Evolutionary conservation across 2,113 vertebrate genomes (phyloP).

Genomic region (Trinectes maculatus): DNA sequence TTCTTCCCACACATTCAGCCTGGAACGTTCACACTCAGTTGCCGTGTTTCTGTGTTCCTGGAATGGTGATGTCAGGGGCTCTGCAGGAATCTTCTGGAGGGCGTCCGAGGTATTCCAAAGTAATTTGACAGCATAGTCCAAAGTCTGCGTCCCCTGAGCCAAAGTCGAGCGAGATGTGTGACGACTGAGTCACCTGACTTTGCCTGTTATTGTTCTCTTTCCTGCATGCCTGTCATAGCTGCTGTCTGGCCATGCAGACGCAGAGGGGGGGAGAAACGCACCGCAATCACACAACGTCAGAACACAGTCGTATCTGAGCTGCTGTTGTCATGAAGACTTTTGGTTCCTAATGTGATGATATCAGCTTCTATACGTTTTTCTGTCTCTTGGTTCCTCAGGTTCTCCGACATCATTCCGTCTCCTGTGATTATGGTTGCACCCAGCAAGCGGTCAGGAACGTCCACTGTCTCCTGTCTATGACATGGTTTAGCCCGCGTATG

Average conservation of each 20-base stretch:
- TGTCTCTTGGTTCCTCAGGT: conserved; percentile 42
- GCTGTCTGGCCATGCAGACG: conserved; percentile 54
- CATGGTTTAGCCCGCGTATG: conserved; percentile 72
- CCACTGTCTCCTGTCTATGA: conserved; percentile 50
- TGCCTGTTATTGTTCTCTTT: conserved; percentile 62
- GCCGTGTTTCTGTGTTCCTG: conserved; percentile 36
- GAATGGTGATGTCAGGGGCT: conserved; percentile 49
- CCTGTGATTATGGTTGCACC: conserved; percentile 34
- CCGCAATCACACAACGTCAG: not conserved
- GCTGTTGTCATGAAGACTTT: conserved; percentile 17
- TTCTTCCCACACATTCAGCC: not conserved
- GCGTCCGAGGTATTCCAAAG: conserved; percentile 49
- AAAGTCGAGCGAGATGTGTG: conserved; percentile 12
- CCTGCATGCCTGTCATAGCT: conserved; percentile 74
- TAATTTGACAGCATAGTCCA: conserved; percentile 47
- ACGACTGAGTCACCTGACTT: conserved; percentile 51
- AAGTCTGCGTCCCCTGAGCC: conserved; percentile 28
- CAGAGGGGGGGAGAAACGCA: conserved; percentile 13
- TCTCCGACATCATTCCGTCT: conserved; percentile 20
- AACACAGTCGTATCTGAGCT: conserved; percentile 14
- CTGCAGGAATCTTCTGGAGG: conserved; percentile 45
- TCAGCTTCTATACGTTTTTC: conserved; percentile 20
- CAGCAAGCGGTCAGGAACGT: conserved; percentile 48
- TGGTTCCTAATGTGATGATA: not conserved
- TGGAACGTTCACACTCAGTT: conserved; percentile 32